Conservation (phyloP, 2,888 invertebrate genomes). For the Cabera pusaria region DNA sequence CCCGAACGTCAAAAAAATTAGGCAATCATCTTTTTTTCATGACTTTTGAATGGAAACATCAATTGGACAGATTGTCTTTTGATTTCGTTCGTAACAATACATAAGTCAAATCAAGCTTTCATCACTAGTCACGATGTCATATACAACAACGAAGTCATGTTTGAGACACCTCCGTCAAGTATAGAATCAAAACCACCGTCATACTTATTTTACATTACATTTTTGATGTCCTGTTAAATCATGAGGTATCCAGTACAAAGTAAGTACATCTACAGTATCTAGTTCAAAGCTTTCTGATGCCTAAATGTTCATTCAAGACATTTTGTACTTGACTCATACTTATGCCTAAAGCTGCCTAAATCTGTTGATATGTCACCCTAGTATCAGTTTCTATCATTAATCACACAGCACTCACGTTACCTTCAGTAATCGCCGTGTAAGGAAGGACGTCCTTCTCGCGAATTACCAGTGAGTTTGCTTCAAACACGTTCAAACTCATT, state of each 20-base stretch:
- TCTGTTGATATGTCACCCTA: not conserved
- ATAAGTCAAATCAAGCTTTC: not conserved
- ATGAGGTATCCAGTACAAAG: not conserved
- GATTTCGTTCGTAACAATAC: not conserved
- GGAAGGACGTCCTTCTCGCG: not conserved
- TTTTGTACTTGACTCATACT: not conserved
- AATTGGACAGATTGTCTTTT: not conserved
- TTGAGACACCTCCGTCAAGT: too few relatives aligned
- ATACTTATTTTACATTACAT: not conserved
- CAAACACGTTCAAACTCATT: too few relatives aligned
- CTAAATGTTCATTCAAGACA: not conserved
- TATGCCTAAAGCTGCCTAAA: not conserved
- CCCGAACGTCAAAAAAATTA: not conserved
- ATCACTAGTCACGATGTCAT: not conserved
- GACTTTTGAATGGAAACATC: not conserved
- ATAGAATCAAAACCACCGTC: too few relatives aligned
- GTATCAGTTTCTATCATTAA: not conserved
- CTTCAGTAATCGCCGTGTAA: not conserved
- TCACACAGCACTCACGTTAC: too few relatives aligned
- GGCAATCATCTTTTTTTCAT: not conserved
- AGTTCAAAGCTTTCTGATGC: not conserved
- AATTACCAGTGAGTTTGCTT: too few relatives aligned
- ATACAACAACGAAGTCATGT: not conserved
- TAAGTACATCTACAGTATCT: too few relatives aligned
- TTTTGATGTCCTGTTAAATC: not conserved